These are phyloP conservation scores for Laspeyria flexula DNA, from an alignment of 2,888 invertebrate genomes.

Conservation along the genomic window DNA sequence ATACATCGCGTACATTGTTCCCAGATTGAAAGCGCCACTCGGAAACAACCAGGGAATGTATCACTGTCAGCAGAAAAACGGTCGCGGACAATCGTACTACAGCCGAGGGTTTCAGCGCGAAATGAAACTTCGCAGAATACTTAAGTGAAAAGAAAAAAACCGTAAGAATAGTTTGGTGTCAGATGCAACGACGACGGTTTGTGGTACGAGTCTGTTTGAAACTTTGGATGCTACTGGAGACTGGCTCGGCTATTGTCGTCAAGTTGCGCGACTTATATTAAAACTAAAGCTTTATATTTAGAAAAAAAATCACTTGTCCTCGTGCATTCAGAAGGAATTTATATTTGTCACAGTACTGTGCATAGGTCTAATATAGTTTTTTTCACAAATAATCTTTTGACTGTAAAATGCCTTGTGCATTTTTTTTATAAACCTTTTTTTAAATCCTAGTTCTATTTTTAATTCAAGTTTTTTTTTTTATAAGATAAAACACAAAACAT, in stretches of 20 bases:
- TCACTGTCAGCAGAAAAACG: conserved; percentile 64
- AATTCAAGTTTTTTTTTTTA: background rate
- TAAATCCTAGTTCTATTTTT: conserved; percentile 7
- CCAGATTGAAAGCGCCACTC: conserved; percentile 53
- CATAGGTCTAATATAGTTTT: too few relatives aligned
- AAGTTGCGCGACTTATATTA: conserved; percentile 43
- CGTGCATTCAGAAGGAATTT: conserved; percentile 11
- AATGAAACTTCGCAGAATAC: conserved; percentile 75
- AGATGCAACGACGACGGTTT: conserved; percentile 77
- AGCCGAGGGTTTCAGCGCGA: conserved; percentile 59
- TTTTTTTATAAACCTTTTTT: conserved; percentile 14
- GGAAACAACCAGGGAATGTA: conserved; percentile 61
- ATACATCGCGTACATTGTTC: conserved; percentile 66
- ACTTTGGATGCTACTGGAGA: conserved; percentile 58
- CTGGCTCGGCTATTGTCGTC: conserved; percentile 43
- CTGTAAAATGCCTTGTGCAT: too few relatives aligned
- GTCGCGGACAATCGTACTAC: conserved; percentile 53
- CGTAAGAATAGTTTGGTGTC: conserved; percentile 75
- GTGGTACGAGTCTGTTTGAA: conserved; percentile 67
- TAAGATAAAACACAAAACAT: conserved; percentile 12
- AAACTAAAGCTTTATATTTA: conserved; percentile 30
- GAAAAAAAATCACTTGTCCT: conserved; percentile 23
- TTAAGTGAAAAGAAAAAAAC: conserved; percentile 69
- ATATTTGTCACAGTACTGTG: conserved; percentile 17
- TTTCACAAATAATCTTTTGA: too few relatives aligned